Conservation (phyloP, 2,113 vertebrate genomes). For the Vanacampus margaritifer region DNA sequence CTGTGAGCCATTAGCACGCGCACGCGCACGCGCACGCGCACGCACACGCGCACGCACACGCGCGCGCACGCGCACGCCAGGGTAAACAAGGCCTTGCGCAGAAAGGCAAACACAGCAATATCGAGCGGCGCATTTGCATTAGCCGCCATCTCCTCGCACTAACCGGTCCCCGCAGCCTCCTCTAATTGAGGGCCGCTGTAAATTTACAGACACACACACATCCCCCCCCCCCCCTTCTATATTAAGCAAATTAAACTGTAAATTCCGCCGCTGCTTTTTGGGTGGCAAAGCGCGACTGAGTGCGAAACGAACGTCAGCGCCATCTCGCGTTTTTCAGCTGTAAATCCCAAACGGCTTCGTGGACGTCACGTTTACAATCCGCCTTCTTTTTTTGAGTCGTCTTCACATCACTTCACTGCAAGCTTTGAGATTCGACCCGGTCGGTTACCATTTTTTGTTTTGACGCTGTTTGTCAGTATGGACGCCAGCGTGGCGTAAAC, state of each 20-base stretch:
- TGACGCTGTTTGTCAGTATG: too few species aligned
- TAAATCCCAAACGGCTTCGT: too few species aligned
- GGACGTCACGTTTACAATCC: too few species aligned
- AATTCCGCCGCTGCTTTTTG: conserved; percentile 36
- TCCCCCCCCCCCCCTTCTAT: conserved; percentile 18
- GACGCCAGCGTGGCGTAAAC: too few species aligned
- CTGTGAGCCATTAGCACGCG: conserved; percentile 20
- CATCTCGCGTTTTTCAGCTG: not conserved
- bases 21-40: not conserved
- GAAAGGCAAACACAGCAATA: conserved; percentile 62
- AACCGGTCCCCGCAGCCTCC: conserved; percentile 46
- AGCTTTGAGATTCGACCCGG: too few species aligned
- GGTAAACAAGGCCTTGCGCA: conserved; percentile 44
- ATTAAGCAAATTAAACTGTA: conserved; percentile 71
- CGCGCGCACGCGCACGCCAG: not conserved
- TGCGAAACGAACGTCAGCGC: conserved; percentile 44
- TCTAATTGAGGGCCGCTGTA: conserved; percentile 52
- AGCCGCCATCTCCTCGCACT: conserved; percentile 26
- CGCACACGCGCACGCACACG: not conserved
- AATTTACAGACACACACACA: conserved; percentile 36
- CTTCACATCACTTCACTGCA: too few species aligned
- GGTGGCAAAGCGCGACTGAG: conserved; percentile 50
- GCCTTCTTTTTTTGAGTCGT: too few species aligned
- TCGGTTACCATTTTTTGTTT: too few species aligned
- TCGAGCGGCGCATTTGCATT: conserved; percentile 61